These are phyloP conservation scores for Phaonia tiefii DNA, from an alignment of 2,888 invertebrate genomes.

Conservation along the genomic window DNA sequence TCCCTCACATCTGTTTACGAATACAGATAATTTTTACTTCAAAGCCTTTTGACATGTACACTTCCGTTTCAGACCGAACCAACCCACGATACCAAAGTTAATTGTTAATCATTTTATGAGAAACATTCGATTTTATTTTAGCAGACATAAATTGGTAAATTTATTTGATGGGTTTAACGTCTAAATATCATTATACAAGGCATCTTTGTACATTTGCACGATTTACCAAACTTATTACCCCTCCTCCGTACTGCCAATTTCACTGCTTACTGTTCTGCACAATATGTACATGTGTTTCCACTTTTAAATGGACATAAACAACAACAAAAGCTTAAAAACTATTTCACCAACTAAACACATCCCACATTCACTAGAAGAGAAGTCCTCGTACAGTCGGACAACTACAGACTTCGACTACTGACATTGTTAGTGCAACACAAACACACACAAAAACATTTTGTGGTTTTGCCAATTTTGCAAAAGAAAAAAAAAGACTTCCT, in stretches of 20 bases:
- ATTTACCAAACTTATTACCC: too few relatives aligned
- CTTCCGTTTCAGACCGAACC: too few relatives aligned
- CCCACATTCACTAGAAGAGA: background rate
- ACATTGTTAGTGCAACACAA: background rate
- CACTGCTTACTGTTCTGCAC: background rate
- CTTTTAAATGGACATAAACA: conserved; percentile 45
- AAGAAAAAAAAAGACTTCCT: conserved; percentile 29
- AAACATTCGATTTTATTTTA: too few relatives aligned
- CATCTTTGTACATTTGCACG: too few relatives aligned
- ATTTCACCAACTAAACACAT: conserved; percentile 39
- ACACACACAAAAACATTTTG: conserved; percentile 49
- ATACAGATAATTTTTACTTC: too few relatives aligned
- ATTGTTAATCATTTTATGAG: too few relatives aligned
- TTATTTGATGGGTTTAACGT: too few relatives aligned
- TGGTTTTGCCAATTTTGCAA: conserved; percentile 58
- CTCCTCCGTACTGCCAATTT: background rate
- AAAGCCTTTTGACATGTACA: too few relatives aligned
- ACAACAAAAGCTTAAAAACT: conserved; percentile 39
- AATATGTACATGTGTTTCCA: conserved; percentile 12
- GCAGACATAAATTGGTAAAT: too few relatives aligned
- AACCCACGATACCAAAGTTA: too few relatives aligned
- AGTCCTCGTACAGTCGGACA: background rate
- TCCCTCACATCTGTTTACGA: too few relatives aligned
- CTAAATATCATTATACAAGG: too few relatives aligned
- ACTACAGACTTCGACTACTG: background rate